Evolutionary conservation across 35 echinoderm and acorn worm genomes (phyloP).

Genomic region (Eucidaris tribuloides): DNA sequence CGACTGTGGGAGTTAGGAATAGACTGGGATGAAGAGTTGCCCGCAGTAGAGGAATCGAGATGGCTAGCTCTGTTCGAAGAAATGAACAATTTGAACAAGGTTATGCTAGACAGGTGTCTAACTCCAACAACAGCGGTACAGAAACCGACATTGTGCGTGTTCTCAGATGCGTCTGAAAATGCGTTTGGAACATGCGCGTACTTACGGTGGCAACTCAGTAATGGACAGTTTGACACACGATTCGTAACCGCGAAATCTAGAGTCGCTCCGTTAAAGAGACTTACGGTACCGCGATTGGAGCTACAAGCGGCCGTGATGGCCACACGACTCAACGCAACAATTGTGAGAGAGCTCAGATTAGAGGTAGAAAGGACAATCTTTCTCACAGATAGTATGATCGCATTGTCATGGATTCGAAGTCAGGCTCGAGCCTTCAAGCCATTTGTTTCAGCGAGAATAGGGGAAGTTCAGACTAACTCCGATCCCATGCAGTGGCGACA

Average conservation of each 20-base stretch:
- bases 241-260: conserved; percentile 51
- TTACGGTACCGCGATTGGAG: conserved; percentile 59
- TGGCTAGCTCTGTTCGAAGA: conserved; percentile 17
- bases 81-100: neutral
- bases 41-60: neutral
- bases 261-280: conserved; percentile 44
- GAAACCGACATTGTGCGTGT: conserved; percentile 28
- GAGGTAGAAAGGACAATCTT: conserved; percentile 29
- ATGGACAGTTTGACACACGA: conserved; percentile 5
- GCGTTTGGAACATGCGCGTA: conserved; percentile 59
- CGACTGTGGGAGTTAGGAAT: neutral
- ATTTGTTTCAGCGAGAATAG: conserved; percentile 53
- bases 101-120: conserved; percentile 10
- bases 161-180: conserved; percentile 53
- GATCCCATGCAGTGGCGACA: conserved; percentile 44
- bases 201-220: conserved; percentile 4
- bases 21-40: conserved; percentile 30
- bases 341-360: conserved; percentile 35
- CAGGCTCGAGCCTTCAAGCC: conserved; percentile 47
- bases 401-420: conserved; percentile 46
- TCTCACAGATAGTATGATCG: conserved; percentile 42
- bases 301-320: conserved; percentile 56
- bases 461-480: conserved; percentile 50
- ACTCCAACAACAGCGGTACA: neutral
- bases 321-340: conserved; percentile 18